Evolutionary conservation across 2,113 vertebrate genomes (phyloP), one percentile per base, ranked within the genome.

Genomic region (Egretta garzetta): DNA sequence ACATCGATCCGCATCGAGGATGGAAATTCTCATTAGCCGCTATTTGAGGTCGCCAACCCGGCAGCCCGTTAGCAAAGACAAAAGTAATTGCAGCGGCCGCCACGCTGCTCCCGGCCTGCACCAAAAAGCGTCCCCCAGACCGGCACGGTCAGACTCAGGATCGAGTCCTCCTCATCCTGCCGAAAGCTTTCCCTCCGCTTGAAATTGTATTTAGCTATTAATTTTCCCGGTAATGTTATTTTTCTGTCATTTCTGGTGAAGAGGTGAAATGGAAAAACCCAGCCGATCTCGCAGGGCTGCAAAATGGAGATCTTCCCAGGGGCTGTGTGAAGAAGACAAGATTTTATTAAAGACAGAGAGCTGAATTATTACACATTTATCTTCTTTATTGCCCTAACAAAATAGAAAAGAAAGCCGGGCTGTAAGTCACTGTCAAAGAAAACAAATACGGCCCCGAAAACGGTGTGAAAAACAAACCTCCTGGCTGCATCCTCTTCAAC

Each of bases 331-430:
- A 95, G 96, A 96, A 92, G 95, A 96, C 92, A 95, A 93, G 96
- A 95, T 96, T 96, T 97, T 97, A 97, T 97, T 97, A 97, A 97
- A 97, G 96, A 96, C 82, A 79, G 93, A 70, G 92, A 89, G 90
- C 95, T 96, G 97, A 98, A 96, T 97, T 97, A 97, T 97, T 96
- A 56, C 95, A 93, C 93, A 95, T 97, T 97, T 97, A 96, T 98
- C 97, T 98, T 97, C 95, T 97, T 98, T 97, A 97, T 98, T 95
- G 94, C 91, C 80, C 73, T 83, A 96, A 94, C 95, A 82, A 96
- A 96, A 96, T 93, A 87, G 75, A 94, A 96, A 95, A 90, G 95
- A 91, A 97, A 93, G 82, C 91, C 4, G 0, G 45, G 87, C 94
- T 10, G 64, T 97, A 96, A 95, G 94, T 98, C 97, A 97, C 92